Conservation (phyloP, 92 coral and sea anemone genomes). For the Pocillopora grandis region DNA sequence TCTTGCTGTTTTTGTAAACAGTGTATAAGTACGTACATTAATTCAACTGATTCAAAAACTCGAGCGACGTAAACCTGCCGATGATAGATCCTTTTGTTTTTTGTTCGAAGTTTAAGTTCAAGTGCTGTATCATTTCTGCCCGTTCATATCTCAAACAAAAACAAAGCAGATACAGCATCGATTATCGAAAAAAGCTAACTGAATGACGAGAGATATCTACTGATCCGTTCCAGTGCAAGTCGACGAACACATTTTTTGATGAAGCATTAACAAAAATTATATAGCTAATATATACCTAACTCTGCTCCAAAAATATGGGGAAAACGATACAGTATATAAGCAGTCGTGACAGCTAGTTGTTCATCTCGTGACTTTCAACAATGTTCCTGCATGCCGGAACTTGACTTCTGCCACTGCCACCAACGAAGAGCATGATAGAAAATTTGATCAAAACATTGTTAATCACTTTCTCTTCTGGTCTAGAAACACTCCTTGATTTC, state of each 20-base stretch:
- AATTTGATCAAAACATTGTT: not conserved
- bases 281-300: too few species aligned
- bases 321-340: too few species aligned
- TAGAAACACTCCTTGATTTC: not conserved
- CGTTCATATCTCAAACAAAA: not conserved
- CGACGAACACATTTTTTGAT: not conserved
- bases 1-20: too few species aligned
- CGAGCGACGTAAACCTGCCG: too few species aligned
- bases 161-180: not conserved
- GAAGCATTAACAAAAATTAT: not conserved
- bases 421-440: not conserved
- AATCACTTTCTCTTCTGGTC: not conserved
- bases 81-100: too few species aligned
- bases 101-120: too few species aligned
- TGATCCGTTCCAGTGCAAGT: not conserved
- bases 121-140: not conserved
- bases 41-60: too few species aligned
- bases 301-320: too few species aligned
- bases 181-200: not conserved
- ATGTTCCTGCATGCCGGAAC: not conserved
- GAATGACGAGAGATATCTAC: not conserved
- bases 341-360: not conserved
- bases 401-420: constrained; percentile 11
- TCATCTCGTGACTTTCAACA: not conserved
- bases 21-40: too few species aligned